A percentile compares a stretch with the other conserved stretches of the same genome.
Evolutionary conservation across 2,113 vertebrate species (phyloP).

Genomic region (Pterocles burchelli): DNA sequence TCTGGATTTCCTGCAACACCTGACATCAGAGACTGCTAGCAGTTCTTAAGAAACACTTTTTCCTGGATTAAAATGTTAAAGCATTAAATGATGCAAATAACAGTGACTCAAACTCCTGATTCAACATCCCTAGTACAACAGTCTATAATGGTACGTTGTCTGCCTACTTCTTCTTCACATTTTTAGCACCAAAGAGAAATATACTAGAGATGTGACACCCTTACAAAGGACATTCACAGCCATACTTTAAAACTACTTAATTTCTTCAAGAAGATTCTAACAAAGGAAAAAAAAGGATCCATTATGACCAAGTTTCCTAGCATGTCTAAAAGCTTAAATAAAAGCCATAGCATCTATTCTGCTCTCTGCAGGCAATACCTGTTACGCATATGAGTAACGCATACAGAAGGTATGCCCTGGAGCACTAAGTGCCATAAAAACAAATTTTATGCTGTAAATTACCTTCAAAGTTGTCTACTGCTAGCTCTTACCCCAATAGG

Average conservation of each 20-base stretch:
- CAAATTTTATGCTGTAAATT: not conserved
- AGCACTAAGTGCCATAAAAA: not conserved
- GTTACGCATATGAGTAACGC: not conserved
- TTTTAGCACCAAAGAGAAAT: not conserved
- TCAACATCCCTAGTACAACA: not conserved
- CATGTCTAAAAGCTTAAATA: not conserved
- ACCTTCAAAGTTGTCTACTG: not conserved
- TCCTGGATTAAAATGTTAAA: not conserved
- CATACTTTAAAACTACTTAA: not conserved
- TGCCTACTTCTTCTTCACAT: not conserved
- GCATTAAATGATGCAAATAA: not conserved
- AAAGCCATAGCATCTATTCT: not conserved
- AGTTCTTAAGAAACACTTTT: not conserved
- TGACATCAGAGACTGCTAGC: not conserved
- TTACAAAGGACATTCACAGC: not conserved
- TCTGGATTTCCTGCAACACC: not conserved
- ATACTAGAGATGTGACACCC: rapidly evolving
- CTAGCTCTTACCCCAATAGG: not conserved
- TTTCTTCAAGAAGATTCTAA: not conserved
- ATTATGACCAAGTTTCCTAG: not conserved
- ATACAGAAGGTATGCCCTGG: not conserved
- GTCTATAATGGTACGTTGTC: rapidly evolving
- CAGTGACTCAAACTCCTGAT: not conserved
- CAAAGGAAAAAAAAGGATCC: not conserved
- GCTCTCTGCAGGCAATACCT: not conserved